These are phyloP conservation scores for Holacanthus passer DNA, from an alignment of 2,113 vertebrate species.

Conservation along the genomic window DNA sequence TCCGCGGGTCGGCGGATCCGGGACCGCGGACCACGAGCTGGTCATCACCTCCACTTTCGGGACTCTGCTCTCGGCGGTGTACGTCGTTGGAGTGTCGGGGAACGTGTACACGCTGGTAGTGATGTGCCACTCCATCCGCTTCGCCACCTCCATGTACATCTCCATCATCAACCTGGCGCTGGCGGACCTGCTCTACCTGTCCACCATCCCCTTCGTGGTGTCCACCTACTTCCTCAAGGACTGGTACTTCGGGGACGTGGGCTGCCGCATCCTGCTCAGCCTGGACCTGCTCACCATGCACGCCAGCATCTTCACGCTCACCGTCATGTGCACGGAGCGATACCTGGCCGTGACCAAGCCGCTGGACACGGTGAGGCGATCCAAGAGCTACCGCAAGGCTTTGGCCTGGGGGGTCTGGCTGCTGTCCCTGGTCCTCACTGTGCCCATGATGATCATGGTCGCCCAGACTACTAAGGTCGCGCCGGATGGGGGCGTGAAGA, in stretches of 20 bases:
- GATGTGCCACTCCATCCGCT: conserved; percentile 92
- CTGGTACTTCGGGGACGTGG: conserved; percentile 94
- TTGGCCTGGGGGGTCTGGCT: conserved; percentile 90
- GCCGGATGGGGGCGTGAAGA: conserved; percentile 85
- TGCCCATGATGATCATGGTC: conserved; percentile 95
- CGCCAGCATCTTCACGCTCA: conserved; percentile 95
- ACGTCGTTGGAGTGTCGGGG: conserved; percentile 89
- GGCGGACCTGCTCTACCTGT: conserved; percentile 94
- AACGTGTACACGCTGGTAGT: conserved; percentile 94
- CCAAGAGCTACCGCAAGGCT: conserved; percentile 88
- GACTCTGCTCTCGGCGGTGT: conserved; percentile 90
- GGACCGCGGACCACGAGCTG: conserved; percentile 81
- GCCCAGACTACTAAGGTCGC: conserved; percentile 82
- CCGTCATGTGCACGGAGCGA: conserved; percentile 93
- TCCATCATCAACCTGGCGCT: conserved; percentile 94
- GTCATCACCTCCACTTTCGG: conserved; percentile 90
- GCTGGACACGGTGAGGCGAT: conserved; percentile 88
- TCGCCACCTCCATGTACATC: conserved; percentile 92
- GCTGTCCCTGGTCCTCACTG: conserved; percentile 87
- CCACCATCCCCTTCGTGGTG: conserved; percentile 94
- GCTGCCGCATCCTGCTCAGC: conserved; percentile 91
- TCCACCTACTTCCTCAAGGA: conserved; percentile 93
- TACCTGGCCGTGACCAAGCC: conserved; percentile 94
- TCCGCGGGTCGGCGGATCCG: conserved; percentile 62
- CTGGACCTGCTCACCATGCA: conserved; percentile 95